Base-by-base conservation (phyloP, 2,797 vertebrate species). In the Nyctalus aviator region DNA sequence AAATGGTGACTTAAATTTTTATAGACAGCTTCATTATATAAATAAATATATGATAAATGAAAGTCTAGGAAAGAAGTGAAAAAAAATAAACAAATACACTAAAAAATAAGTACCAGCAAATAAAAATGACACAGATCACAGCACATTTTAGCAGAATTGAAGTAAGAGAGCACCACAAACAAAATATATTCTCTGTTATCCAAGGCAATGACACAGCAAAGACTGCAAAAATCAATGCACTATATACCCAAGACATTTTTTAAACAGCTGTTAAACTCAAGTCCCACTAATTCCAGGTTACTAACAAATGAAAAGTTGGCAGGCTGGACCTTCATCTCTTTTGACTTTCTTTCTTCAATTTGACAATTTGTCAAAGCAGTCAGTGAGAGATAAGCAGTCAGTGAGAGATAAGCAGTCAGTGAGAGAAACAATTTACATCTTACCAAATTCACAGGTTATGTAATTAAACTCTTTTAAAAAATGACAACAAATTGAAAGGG, bases 131-230 rank as follows among this genome's bases (percentile, higher is more conserved):
- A 77, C 44, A 87, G 30, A 83, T 88, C 41, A 62, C 4, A 84
- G 89, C 90, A 91, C 3, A 72, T 41, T 92, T 81, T 59, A 87
- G 66, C 37, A 71, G 35, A 87, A 91, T 73, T 79, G 90, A 77
- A 77, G 44, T 62, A 72, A 91, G 10, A 30, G 23, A 91, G 17
- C 18, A 69, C 9, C 48, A 86, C 71, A 86, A 75, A 53, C 17
- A 88, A 88, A 88, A 93, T 48, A 41, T 41, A 48, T 32, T 88
- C 35, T 85, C 30, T 91, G 66, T 71, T 85, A 68, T 57, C 35
- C 75, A 82, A 91, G 44, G 8, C 48, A 79, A 25, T 66, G 44
- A 79, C 46, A 53, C 13, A 83, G 6, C 32, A 50, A 13, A 50
- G 5, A 90, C n/a, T 48, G 12, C 62, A 82, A 78, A 87, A 85